Base-by-base conservation (phyloP, 2,888 invertebrate species). In the Erebia ligea region DNA sequence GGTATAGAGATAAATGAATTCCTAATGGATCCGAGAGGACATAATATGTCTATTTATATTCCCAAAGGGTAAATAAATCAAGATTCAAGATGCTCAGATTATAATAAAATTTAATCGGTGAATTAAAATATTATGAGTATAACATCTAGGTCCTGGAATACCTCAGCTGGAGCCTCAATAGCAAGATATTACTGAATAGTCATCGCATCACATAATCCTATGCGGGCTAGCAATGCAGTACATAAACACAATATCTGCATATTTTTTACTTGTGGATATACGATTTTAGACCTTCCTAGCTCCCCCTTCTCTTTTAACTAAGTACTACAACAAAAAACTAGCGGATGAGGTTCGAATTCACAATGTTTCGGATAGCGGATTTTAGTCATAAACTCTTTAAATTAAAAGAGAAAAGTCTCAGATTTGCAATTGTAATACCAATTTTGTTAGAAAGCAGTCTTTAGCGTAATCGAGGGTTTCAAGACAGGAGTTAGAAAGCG, bases 1-100 rank as follows among this genome's bases (percentile, higher is more conserved):
- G 82, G 83, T 82, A 83, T 80, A 25, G 21, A 78, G 84, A 86
- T 85, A 85, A 84, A 81, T 81, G 78, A 81, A 85, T 84, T 79
- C 80, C 80, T 78, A 81, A 81, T 77, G 80, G 79, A 80, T 79
- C 1, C 21, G 1, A 11, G 21, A 25, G 19, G 19, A 19, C 19
- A 54, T 1, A 19, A 54, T 54, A n/a, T 19, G 19, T 10, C 17
- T 19, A n/a, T 25, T 13, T 6, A 21, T 25, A 15, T 57, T 5
- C 21, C 13, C 5, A 56, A 57, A 15, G 25, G 21, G 13, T 57
- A 5, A 79, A 82, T 79, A 13, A 81, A 74, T 82, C 86, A 86
- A 84, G 79, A 66, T 67, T 67, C 72, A 75, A 71, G 69, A 70
- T 72, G 70, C 71, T 71, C 68, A 19, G 19, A 19, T 17, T 19